Evolutionary conservation across 92 coral and sea anemone species (phyloP), one percentile per base, ranked within the genome.

Genomic region (Muricea muricata): DNA sequence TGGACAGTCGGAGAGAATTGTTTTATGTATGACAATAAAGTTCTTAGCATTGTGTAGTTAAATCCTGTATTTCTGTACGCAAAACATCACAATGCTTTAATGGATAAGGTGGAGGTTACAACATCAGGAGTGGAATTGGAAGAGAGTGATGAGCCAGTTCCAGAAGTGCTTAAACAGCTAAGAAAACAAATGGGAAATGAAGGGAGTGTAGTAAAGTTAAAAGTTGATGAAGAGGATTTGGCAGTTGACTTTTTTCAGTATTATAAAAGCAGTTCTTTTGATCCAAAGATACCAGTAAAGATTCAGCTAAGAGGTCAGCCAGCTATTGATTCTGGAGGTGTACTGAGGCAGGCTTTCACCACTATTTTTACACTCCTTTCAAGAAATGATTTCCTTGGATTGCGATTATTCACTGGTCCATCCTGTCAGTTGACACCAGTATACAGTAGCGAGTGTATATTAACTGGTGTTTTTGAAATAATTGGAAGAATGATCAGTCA

Each of bases 221-320:
- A 90, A 50, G 90, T 90, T 73, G 90, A 90, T 61, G 55, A 52
- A 71, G 93, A 80, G 55, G 90, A 90, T 82, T 20, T 81, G 20
- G 86, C 75, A 11, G 66, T 89, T 50, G 92, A 89, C 65, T 73
- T 90, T 21, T 82, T 82, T 35, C 93, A 90, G 63, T 85, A 75
- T 86, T 90, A 90, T 82, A 89, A 89, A 30, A 37, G 15, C 39
- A 17, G 17, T 12, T 31, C 10, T 46, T 87, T 81, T 87, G 82
- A 87, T 87, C 83, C 90, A 10, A 80, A 28, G 26, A 30, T 73
- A 1, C 90, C 90, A 32, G 28, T 74, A 7, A 28, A 31, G 18
- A 30, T 82, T 13, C 86, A 48, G 55, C 34, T 76, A 20, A 61
- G 75, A 56, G 85, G 88, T 65, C 89, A 84, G 63, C 85, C 91